Percentiles rank a stretch among this genome's conserved stretches.
phyloP scores from a whole-genome alignment of 1,140 invertebrate species.

The Papilio xuthus region DNA sequence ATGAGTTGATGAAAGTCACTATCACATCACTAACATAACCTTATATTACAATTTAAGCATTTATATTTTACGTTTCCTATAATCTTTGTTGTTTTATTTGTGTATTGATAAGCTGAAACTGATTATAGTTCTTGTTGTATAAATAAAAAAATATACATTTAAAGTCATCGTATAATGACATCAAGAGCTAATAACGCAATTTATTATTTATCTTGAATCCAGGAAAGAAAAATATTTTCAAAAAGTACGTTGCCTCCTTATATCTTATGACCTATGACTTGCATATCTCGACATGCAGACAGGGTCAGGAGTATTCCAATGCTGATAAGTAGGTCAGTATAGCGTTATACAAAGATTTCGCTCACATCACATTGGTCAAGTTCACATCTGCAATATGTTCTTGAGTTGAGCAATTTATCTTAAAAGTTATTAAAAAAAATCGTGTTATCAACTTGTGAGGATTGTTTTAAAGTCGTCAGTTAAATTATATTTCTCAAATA shows the following conservation, averaged over 20 bases:
- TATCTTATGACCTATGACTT: constrained; percentile 66
- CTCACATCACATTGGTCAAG: constrained; percentile 64
- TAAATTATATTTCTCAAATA: not conserved
- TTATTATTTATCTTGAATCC: constrained; percentile 45
- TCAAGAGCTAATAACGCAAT: constrained; percentile 42
- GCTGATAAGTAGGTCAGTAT: constrained; percentile 75
- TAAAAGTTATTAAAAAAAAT: constrained; percentile 12
- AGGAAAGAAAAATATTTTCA: constrained; percentile 65
- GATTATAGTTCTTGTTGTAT: not conserved
- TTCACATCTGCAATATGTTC: constrained; percentile 54
- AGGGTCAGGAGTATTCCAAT: constrained; percentile 62
- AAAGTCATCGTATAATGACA: not conserved
- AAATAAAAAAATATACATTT: too few species aligned
- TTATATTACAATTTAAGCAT: not conserved
- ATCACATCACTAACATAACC: not conserved
- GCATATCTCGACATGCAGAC: constrained; percentile 63
- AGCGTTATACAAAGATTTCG: constrained; percentile 56
- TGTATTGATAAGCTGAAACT: not conserved
- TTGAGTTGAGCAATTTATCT: not conserved
- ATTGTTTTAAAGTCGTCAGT: not conserved
- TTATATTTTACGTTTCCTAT: not conserved
- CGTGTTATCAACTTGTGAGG: not conserved
- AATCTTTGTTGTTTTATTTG: not conserved
- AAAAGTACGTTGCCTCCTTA: constrained; percentile 67
- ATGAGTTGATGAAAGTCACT: not conserved